Percentiles rank a stretch among this genome's conserved stretches.
These are phyloP conservation scores for Cetonia aurata DNA, from an alignment of 2,888 invertebrate species.

Conservation along the genomic window DNA sequence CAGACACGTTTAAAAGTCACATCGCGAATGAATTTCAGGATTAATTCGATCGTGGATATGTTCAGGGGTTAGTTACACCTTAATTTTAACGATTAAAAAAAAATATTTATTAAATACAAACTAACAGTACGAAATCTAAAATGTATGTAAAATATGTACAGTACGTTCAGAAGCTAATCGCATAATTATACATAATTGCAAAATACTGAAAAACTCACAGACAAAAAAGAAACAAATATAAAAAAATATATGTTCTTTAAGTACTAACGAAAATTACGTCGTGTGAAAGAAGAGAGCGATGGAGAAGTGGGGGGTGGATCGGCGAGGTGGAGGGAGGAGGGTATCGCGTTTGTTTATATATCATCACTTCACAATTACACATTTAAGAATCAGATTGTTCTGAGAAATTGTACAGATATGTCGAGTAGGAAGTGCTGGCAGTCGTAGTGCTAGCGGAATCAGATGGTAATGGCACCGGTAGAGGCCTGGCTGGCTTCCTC, in stretches of 20 bases:
- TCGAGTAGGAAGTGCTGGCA: conserved; percentile 55
- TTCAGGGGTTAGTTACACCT: neutral
- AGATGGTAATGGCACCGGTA: conserved; percentile 65
- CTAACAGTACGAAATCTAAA: conserved; percentile 16
- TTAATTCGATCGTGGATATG: neutral
- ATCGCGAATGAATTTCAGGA: neutral
- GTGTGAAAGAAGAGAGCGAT: neutral
- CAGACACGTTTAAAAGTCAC: neutral
- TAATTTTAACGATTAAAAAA: conserved; percentile 24
- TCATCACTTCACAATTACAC: no score
- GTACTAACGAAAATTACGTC: conserved; percentile 5
- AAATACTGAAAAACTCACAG: conserved; percentile 34
- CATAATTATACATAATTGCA: conserved; percentile 15
- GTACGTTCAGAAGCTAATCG: conserved; percentile 11
- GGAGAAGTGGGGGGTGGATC: no score
- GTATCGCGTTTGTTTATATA: neutral
- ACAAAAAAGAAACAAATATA: conserved; percentile 20
- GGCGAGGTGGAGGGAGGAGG: neutral
- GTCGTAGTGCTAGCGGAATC: conserved; percentile 56
- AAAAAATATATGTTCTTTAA: conserved; percentile 21
- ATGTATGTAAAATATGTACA: conserved; percentile 29
- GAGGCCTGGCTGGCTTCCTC: conserved; percentile 69
- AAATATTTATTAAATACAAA: conserved; percentile 29
- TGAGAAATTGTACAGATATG: conserved; percentile 62
- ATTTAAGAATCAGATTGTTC: conserved; percentile 55